A percentile compares a stretch with the other conserved stretches of the same genome.
These are phyloP conservation scores for Scaptodrosophila lebanonensis DNA, from an alignment of 1,140 invertebrate species.

Conservation along the genomic window DNA sequence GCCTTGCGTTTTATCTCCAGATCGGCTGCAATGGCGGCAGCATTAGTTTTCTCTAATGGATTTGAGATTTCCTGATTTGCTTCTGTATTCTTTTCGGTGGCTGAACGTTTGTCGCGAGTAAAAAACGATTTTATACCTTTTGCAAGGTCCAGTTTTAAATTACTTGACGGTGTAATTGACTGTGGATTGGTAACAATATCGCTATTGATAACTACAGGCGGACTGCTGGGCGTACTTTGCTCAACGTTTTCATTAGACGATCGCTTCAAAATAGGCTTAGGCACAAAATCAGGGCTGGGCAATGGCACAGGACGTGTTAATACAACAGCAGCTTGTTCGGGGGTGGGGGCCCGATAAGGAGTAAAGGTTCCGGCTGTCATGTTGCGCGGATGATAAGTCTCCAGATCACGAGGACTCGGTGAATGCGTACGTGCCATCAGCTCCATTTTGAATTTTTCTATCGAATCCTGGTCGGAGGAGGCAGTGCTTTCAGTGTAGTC, in stretches of 20 bases:
- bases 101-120: constrained; percentile 57
- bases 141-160: constrained; percentile 57
- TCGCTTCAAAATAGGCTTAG: constrained; percentile 86
- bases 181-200: constrained; percentile 56
- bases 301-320: constrained; percentile 79
- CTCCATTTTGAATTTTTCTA: constrained; percentile 79
- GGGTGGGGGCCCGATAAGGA: constrained; percentile 73
- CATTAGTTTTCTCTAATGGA: constrained; percentile 61
- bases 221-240: constrained; percentile 31
- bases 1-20: constrained; percentile 52
- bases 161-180: constrained; percentile 23
- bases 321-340: constrained; percentile 79
- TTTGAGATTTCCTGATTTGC: constrained; percentile 59
- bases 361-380: constrained; percentile 67
- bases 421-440: constrained; percentile 77
- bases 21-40: constrained; percentile 55
- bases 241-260: constrained; percentile 76
- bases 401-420: constrained; percentile 80
- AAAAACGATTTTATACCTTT: constrained; percentile 74
- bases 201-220: neutral
- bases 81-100: constrained; percentile 70
- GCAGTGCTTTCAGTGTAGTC: constrained; percentile 81
- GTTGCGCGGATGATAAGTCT: constrained; percentile 83
- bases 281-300: constrained; percentile 82
- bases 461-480: constrained; percentile 79